Conservation (phyloP, 2,888 invertebrate genomes). For the Saturnia pavonia region DNA sequence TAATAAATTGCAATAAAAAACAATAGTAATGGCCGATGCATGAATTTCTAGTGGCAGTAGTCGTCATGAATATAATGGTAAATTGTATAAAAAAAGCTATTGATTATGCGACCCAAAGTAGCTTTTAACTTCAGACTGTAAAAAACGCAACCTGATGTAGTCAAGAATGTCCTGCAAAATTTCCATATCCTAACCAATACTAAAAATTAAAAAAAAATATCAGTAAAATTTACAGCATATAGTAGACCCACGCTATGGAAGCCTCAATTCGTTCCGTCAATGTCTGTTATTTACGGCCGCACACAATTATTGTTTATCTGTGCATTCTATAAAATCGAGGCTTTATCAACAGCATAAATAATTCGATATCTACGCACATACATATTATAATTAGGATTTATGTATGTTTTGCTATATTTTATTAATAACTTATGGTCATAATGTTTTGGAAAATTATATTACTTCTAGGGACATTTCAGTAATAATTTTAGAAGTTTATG, state of each 20-base stretch:
- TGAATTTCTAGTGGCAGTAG: too few relatives aligned
- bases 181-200: too few relatives aligned
- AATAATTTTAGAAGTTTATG: neutral
- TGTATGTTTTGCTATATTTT: neutral
- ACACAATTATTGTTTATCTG: constrained; percentile 10
- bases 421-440: neutral
- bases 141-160: too few relatives aligned
- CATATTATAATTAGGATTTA: neutral
- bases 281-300: neutral
- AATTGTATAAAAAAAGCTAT: too few relatives aligned
- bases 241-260: neutral
- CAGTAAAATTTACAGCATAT: too few relatives aligned
- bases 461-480: neutral
- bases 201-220: too few relatives aligned
- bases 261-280: neutral
- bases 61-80: too few relatives aligned
- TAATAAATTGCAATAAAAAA: too few relatives aligned
- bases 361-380: neutral
- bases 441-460: neutral
- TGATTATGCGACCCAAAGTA: too few relatives aligned
- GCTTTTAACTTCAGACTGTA: too few relatives aligned
- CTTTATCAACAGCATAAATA: constrained; percentile 6
- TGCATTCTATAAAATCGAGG: constrained; percentile 7
- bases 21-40: too few relatives aligned
- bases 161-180: too few relatives aligned